Conservation (phyloP, 2,113 vertebrate genomes). For the Ovibos moschatus region DNA sequence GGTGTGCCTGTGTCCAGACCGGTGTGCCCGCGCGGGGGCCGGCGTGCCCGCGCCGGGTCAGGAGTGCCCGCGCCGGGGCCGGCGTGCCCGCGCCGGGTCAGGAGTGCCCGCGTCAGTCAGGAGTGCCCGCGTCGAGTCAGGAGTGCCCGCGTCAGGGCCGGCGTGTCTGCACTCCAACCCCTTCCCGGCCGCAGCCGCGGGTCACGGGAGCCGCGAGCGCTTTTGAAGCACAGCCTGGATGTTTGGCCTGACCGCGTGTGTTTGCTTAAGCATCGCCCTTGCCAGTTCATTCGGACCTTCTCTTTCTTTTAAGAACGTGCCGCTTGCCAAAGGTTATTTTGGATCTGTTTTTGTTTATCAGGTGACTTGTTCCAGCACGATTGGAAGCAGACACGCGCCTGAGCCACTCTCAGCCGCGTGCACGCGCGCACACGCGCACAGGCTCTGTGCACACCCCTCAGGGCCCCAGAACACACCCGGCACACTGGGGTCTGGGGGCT, state of each 20-base stretch:
- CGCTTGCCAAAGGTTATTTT: constrained; percentile 75
- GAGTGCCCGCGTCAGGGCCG: accelerated
- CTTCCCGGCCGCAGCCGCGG: constrained; percentile 29
- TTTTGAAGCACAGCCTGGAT: constrained; percentile 68
- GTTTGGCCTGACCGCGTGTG: constrained; percentile 69
- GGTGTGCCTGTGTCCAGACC: accelerated
- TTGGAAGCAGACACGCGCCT: constrained; percentile 76
- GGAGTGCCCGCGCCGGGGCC: accelerated
- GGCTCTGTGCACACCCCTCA: background rate
- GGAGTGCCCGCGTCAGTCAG: accelerated
- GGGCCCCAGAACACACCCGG: background rate
- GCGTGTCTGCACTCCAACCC: background rate
- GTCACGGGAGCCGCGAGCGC: constrained; percentile 57
- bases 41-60: background rate
- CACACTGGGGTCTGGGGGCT: background rate
- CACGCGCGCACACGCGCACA: background rate
- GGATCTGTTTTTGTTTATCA: constrained; percentile 82
- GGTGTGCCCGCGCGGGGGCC: background rate
- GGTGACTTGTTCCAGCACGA: constrained; percentile 73
- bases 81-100: accelerated
- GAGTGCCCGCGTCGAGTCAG: background rate
- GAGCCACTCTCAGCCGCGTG: background rate
- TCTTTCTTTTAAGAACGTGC: constrained; percentile 74
- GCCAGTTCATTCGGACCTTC: constrained; percentile 75
- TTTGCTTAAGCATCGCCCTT: constrained; percentile 76